A percentile compares a stretch with the other conserved stretches of the same genome.
These are phyloP conservation scores for Lepas anatifera DNA, from an alignment of 2,888 invertebrate genomes.

Conservation along the genomic window DNA sequence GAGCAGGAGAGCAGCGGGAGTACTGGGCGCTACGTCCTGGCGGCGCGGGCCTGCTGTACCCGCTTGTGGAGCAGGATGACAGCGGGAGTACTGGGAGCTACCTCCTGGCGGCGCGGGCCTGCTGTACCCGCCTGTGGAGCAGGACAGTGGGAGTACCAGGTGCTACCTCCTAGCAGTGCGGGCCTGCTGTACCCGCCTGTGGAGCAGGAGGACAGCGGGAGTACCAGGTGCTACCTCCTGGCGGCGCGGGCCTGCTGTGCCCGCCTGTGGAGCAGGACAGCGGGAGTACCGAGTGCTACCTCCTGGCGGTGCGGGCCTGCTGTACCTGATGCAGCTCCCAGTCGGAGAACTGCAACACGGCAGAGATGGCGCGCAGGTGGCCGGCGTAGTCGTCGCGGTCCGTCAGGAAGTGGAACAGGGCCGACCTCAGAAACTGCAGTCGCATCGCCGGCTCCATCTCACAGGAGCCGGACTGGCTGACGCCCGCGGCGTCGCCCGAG, in stretches of 20 bases:
- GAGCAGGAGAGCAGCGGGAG: too few relatives aligned
- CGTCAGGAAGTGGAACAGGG: slow-evolving; percentile 81
- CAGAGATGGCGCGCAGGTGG: slow-evolving; percentile 79
- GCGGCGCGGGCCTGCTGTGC: slow-evolving; percentile 43
- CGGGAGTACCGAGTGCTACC: background rate
- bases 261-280: background rate
- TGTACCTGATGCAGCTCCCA: slow-evolving; percentile 67
- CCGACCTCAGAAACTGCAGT: slow-evolving; percentile 81
- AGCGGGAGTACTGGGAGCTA: too few relatives aligned
- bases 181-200: background rate
- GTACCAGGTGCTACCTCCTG: background rate
- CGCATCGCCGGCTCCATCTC: slow-evolving; percentile 70
- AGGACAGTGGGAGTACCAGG: too few relatives aligned
- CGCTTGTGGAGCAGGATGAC: background rate
- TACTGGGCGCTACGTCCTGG: too few relatives aligned
- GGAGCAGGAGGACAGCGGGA: background rate
- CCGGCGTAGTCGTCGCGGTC: slow-evolving; percentile 79
- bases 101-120: too few relatives aligned
- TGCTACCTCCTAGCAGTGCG: too few relatives aligned
- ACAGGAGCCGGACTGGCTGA: slow-evolving; percentile 29
- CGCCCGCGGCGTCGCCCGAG: too few relatives aligned
- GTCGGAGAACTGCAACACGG: slow-evolving; percentile 76
- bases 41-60: background rate
- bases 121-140: too few relatives aligned
- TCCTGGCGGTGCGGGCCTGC: slow-evolving; percentile 12